phyloP scores from a whole-genome alignment of 2,888 invertebrate genomes.

The Deroplatys truncata region DNA sequence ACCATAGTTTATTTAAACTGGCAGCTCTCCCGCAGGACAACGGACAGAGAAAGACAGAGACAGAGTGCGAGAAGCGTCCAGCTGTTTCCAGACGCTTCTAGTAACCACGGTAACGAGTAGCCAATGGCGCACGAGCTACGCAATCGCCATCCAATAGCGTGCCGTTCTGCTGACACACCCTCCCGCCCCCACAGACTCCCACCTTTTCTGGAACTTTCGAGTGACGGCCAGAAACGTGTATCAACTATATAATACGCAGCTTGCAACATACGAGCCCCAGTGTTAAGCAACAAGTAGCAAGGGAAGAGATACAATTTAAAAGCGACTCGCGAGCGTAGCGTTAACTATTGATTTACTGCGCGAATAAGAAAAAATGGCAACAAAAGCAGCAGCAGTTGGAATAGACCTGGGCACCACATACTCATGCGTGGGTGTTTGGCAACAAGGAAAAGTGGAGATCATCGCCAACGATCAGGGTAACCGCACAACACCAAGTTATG shows the following conservation, averaged over 20 bases:
- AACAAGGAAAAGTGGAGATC: slow-evolving; percentile 75
- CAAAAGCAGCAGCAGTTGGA: slow-evolving; percentile 70
- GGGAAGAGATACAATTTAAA: too few relatives aligned
- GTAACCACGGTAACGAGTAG: neutral
- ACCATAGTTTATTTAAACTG: too few relatives aligned
- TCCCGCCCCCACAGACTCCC: too few relatives aligned
- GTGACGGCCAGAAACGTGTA: neutral
- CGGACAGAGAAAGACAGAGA: neutral
- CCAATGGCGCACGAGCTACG: neutral
- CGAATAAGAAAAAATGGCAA: neutral
- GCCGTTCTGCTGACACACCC: neutral
- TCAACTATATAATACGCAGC: neutral
- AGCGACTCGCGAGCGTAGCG: neutral
- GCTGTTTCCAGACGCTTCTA: neutral
- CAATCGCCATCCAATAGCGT: neutral
- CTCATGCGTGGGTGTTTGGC: slow-evolving; percentile 81
- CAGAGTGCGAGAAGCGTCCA: neutral
- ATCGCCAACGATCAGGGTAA: slow-evolving; percentile 89
- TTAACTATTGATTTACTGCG: neutral
- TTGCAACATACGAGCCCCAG: neutral
- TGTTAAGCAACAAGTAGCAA: too few relatives aligned
- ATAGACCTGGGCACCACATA: slow-evolving; percentile 91
- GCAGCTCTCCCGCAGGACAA: too few relatives aligned
- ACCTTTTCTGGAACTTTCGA: neutral
- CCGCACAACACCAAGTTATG: slow-evolving; percentile 80